Base-by-base conservation (phyloP, 2,888 invertebrate genomes). In the Polyommatus iphigenia region DNA sequence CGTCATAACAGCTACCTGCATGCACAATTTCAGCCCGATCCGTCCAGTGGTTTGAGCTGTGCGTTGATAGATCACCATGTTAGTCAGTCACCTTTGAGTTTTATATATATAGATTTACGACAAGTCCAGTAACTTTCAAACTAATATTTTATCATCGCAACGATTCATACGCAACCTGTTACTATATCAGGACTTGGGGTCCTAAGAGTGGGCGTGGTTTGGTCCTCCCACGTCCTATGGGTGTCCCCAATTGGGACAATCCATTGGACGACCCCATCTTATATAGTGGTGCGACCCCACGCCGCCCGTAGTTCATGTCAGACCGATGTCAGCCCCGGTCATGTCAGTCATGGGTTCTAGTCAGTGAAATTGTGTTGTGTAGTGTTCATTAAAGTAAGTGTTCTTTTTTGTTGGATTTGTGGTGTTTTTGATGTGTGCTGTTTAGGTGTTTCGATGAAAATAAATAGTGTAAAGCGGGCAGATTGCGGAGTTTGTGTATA, bases 331-430 rank as follows among this genome's bases (percentile, higher is more conserved):
- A 62, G 20, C 62, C 10, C 32, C 15, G 67, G 67, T 32, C 67
- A 67, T 32, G 67, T 67, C 67, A 67, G 67, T 32, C 18, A 15
- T 67, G 67, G 29, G 15, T 29, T 62, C 62, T 67, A 67, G 29
- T 67, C 67, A 67, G 67, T 29, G 67, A 67, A 24, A 13, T 4
- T 13, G 62, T 67, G 29, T 67, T 67, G 29, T 67, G 32, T 32
- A 29, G 29, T 67, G 29, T 29, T 67, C 6, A 2, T 1, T 29
- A 67, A 67, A 67, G 67, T 67, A 67, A 67, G 67, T 67, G 67
- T 62, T 59, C 3, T 59, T 59, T 59, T 20, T 13, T 20, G 20
- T 62, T 62, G 0, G 13, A 62, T 62, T 59, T 20, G 59, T 59
- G 59, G 20, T 59, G 59, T 20, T 59, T 57, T 57, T 59, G 46